Evolutionary conservation across 2,113 vertebrate species (phyloP).

Genomic region (Pomatostomus ruficeps): DNA sequence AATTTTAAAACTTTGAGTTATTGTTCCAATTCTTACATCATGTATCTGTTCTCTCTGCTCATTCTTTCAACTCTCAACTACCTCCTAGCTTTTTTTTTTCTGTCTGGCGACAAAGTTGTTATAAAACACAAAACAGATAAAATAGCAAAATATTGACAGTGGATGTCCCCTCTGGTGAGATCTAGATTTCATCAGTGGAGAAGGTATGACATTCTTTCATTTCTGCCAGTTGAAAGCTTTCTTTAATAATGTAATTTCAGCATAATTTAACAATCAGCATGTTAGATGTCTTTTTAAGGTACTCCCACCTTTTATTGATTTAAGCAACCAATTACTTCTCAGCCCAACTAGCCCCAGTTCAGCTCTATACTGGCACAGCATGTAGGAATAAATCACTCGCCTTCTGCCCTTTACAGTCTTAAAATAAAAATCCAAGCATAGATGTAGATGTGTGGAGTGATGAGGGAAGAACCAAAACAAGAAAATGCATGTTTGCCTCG

Average conservation of each 20-base stretch:
- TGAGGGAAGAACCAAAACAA: background rate
- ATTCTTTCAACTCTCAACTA: background rate
- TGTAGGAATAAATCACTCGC: background rate
- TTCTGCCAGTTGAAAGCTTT: background rate
- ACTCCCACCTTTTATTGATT: background rate
- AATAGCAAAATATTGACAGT: background rate
- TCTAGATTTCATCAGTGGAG: background rate
- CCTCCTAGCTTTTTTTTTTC: background rate
- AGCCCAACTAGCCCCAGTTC: background rate
- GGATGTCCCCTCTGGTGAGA: background rate
- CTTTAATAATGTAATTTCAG: background rate
- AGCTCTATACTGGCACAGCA: background rate
- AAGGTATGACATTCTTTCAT: background rate
- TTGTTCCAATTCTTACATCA: background rate
- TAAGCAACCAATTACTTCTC: background rate
- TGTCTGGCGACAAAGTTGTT: background rate
- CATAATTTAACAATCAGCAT: background rate
- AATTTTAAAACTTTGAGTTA: background rate
- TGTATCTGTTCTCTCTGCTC: background rate
- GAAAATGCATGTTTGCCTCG: background rate
- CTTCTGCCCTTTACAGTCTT: background rate
- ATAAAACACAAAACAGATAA: background rate
- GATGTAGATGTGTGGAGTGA: background rate
- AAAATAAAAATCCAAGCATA: background rate
- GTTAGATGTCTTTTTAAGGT: background rate